Conservation (phyloP, 1,140 invertebrate genomes). For the Andrena cerasifolii region DNA sequence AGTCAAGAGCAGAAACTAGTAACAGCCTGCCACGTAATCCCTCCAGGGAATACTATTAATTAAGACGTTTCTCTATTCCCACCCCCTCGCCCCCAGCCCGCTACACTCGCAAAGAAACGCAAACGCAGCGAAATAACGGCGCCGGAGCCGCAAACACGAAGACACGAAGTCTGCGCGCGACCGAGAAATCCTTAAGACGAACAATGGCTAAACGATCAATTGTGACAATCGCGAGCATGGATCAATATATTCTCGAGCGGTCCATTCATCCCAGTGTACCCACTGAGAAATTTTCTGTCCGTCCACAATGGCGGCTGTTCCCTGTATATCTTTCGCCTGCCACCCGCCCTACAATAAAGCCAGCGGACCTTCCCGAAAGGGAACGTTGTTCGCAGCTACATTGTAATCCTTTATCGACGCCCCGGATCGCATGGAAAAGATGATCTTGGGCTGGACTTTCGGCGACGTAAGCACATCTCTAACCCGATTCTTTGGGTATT, state of each 20-base stretch:
- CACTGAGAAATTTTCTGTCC: neutral
- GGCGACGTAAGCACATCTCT: neutral
- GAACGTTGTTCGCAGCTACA: neutral
- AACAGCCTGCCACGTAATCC: neutral
- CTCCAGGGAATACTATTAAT: slow-evolving; percentile 14
- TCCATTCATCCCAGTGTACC: no score
- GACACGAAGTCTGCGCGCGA: no score
- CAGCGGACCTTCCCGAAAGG: neutral
- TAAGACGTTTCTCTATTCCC: neutral
- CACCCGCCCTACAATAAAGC: neutral
- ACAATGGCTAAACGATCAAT: no score
- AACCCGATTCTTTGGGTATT: neutral
- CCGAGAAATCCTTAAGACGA: no score
- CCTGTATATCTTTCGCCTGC: neutral
- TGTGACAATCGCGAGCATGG: no score
- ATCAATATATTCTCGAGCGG: no score
- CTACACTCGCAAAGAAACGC: neutral
- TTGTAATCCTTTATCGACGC: neutral
- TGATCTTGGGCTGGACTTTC: neutral
- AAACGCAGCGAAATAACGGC: neutral
- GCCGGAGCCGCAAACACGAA: neutral
- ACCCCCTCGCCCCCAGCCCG: no score
- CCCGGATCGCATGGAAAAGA: neutral
- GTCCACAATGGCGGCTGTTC: neutral
- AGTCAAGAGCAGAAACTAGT: neutral